Conservation (phyloP, 2,888 invertebrate species). For the Nephrotoma appendiculata region DNA sequence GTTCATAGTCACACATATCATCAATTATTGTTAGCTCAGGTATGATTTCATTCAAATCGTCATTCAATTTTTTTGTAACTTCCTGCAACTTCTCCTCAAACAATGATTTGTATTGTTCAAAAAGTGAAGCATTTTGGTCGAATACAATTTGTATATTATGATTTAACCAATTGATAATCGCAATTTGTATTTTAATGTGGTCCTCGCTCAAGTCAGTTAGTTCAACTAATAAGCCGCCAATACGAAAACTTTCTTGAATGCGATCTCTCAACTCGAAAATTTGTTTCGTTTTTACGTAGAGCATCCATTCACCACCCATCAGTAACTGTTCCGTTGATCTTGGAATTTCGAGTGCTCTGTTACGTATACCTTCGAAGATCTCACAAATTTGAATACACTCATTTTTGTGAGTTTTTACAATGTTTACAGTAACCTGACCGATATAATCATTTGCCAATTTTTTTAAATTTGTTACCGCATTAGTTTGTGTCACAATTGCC, state of each 20-base stretch:
- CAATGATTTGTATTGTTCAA: constrained; percentile 67
- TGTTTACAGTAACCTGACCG: constrained; percentile 43
- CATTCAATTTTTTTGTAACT: constrained; percentile 53
- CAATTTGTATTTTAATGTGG: constrained; percentile 67
- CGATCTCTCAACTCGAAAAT: constrained; percentile 53
- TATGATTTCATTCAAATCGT: constrained; percentile 53
- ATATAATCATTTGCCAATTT: constrained; percentile 41
- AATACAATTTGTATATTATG: constrained; percentile 66
- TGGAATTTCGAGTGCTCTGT: constrained; percentile 55
- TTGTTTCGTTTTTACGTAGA: constrained; percentile 57
- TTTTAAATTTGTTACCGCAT: constrained; percentile 47
- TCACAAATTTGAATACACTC: constrained; percentile 53
- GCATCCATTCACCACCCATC: constrained; percentile 65
- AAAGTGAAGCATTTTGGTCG: constrained; percentile 61
- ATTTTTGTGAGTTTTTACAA: constrained; percentile 46
- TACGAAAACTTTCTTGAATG: constrained; percentile 48
- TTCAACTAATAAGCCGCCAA: constrained; percentile 55
- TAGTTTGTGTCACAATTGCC: constrained; percentile 45
- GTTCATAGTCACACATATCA: constrained; percentile 67
- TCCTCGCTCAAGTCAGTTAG: constrained; percentile 56
- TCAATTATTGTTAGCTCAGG: constrained; percentile 64
- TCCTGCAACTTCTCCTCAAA: constrained; percentile 67
- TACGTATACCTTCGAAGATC: constrained; percentile 55
- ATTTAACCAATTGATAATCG: constrained; percentile 68
- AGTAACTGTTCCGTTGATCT: constrained; percentile 67